phyloP scores from a whole-genome alignment of 2,113 vertebrate genomes.

The Lagopus muta region DNA sequence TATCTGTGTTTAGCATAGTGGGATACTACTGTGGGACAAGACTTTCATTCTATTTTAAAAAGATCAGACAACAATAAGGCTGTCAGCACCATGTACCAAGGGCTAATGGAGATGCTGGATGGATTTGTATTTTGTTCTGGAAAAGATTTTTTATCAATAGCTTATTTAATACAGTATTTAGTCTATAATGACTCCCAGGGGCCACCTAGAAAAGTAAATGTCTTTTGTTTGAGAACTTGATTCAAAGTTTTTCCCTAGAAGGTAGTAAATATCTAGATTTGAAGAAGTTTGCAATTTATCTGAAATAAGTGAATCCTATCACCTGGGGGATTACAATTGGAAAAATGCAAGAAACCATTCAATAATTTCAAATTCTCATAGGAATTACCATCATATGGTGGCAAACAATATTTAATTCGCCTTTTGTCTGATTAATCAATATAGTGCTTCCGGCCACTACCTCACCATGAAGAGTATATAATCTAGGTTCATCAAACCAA shows the following conservation, averaged over 20 bases:
- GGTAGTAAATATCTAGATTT: neutral
- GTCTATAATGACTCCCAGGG: neutral
- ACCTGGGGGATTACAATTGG: neutral
- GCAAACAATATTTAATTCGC: neutral
- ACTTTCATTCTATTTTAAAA: neutral
- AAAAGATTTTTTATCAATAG: neutral
- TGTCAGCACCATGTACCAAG: neutral
- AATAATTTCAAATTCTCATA: neutral
- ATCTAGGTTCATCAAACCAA: constrained; percentile 7
- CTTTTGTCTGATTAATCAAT: neutral
- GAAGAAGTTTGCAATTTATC: neutral
- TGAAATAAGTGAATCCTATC: neutral
- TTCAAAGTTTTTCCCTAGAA: neutral
- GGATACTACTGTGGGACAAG: neutral
- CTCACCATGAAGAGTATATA: neutral
- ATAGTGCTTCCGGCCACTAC: neutral
- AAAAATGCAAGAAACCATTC: neutral
- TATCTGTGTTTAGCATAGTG: neutral
- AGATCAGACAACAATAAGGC: neutral
- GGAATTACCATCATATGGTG: neutral
- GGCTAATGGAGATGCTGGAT: neutral
- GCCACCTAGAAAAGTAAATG: neutral
- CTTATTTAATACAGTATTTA: neutral
- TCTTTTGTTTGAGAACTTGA: neutral
- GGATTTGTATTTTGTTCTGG: neutral